phyloP scores from a whole-genome alignment of 2,888 invertebrate genomes.

The Cerastoderma edule region DNA sequence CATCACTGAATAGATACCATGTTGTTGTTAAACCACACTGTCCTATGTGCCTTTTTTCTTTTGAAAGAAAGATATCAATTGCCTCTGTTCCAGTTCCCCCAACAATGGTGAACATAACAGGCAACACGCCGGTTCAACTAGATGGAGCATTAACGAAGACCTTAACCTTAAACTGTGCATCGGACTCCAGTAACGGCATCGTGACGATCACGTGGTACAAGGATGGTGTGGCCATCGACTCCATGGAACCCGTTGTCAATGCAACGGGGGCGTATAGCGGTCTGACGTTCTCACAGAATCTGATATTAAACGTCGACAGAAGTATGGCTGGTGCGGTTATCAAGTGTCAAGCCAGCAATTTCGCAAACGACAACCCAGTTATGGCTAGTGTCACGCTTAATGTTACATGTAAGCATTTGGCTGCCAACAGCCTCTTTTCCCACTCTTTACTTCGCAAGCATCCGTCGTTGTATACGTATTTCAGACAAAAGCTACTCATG shows the following conservation, averaged over 20 bases:
- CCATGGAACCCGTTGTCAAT: background rate
- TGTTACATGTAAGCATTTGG: conserved; percentile 15
- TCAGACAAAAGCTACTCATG: too few species aligned
- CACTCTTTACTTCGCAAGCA: too few species aligned
- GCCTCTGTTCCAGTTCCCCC: conserved; percentile 21
- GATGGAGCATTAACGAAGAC: background rate
- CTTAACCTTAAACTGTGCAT: background rate
- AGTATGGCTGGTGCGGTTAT: conserved; percentile 1
- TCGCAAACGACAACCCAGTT: background rate
- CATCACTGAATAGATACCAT: too few species aligned
- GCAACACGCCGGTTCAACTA: conserved; percentile 4
- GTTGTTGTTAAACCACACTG: too few species aligned
- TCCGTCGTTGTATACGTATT: too few species aligned
- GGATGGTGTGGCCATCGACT: background rate
- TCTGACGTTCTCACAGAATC: background rate
- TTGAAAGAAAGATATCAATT: too few species aligned
- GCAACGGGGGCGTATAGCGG: background rate
- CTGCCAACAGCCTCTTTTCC: too few species aligned
- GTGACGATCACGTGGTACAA: background rate
- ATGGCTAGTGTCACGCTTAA: background rate
- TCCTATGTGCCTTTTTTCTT: too few species aligned
- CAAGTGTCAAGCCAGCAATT: background rate
- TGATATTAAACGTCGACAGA: background rate
- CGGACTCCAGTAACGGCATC: conserved; percentile 4
- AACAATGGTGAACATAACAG: conserved; percentile 8